Base-by-base conservation (phyloP, 2,113 vertebrate species). In the Jaculus jaculus region DNA sequence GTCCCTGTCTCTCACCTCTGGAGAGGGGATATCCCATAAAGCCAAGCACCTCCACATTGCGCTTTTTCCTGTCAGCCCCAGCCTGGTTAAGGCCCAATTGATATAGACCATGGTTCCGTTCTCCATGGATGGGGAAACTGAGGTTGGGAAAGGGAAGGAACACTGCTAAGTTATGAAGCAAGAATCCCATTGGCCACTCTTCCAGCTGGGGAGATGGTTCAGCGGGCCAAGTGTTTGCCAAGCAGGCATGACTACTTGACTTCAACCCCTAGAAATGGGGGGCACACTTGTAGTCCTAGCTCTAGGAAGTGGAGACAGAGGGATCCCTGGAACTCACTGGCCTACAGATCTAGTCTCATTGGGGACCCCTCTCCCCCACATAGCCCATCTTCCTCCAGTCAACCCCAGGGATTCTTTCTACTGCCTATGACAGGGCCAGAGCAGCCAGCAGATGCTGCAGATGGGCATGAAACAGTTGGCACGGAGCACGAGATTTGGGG, bases 21-120 rank as follows among this genome's bases (percentile, higher is more conserved):
- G 28, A 47, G 7, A 34, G 15, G 68, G 34, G 28, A 20, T 11
- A 1, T 39, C 54, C 13, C 9, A 71, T 32, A 34, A n/a, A 42
- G 34, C 7, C 8, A n/a, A 34, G 72, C 1, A 0, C 42, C 28
- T 51, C 32, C 3, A 7, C 0, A 0, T 20, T 20, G 66, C 23
- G 0, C 37, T 61, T 24, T 17, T 87, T 75, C 21, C 20, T 39
- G 12, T 5, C 11, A 69, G 37, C 10, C 42, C 26, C 10, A 37
- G 47, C 32, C 47, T 11, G 7, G 13, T 80, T 61, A 86, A 65
- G 17, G 3, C 11, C 39, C 54, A 69, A 26, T 8, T 58, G 54
- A 73, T 24, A 39, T 60, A 73, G 68, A 82, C 54, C 6, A 8
- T 32, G 74, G 21, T 51, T 81, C 71, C 30, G 34, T 3, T 65